Base-by-base conservation (phyloP, 2,113 vertebrate species). In the Otus sunia region DNA sequence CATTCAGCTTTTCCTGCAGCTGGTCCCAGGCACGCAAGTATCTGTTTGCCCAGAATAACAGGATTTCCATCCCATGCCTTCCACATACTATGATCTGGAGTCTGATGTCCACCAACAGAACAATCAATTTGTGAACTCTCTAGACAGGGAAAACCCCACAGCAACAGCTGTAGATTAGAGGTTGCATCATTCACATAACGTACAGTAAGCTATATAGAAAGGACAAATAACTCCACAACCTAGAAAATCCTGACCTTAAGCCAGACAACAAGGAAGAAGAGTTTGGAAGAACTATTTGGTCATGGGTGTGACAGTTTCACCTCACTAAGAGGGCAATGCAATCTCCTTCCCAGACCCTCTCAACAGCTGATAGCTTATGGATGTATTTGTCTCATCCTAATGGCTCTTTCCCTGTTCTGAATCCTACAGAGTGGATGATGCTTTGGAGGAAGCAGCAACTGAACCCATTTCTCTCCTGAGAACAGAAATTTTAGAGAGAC, bases 11-110 rank as follows among this genome's bases (percentile, higher is more conserved):
- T 50, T 75, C 77, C 84, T 87, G 64, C 91, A 92, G 86, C 76
- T 84, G 49, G 62, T 37, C 55, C n/a, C 91, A 85, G 49, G 52
- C 62, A 82, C 5, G 39, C 26, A 69, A 95, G 68, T 29, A 64
- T 95, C 64, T 52, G 45, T 62, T 62, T 84, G 76, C 93, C 60
- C 89, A 95, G 84, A 95, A 19, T 20, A 94, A 81, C 53, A 91
- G 74, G 58, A 91, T 76, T 94, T 76, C 86, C 62, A 81, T 49
- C 50, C 68, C 59, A 66, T 58, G 56, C 49, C 66, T 73, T 86
- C 58, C 58, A 58, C 36, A 62, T 2, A 7, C 49, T 78, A 22
- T 37, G 58, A 87, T 50, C 83, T 76, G 53, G 34, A 91, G n/a
- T 27, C 62, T 81, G 63, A 81, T 21, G 76, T 81, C 29, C 94